Percentiles rank a stretch among this genome's conserved stretches.
Conservation (phyloP, 2,888 invertebrate species). For the Agrilus biguttatus region DNA sequence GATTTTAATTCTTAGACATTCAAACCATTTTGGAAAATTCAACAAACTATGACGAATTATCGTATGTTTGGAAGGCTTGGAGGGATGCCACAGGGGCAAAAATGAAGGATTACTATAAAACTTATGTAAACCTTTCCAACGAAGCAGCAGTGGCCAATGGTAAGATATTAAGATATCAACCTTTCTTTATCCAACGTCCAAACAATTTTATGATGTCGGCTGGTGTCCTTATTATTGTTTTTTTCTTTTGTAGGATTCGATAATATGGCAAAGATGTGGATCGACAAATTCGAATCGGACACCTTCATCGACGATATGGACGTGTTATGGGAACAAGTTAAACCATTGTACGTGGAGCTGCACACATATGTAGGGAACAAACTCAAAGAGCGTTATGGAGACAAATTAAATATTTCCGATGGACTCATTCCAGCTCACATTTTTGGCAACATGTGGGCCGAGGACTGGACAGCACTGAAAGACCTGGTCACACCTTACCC, state of each 20-base stretch:
- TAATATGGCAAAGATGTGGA: slow-evolving; percentile 38
- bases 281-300: slow-evolving; percentile 31
- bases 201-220: neutral
- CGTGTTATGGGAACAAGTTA: slow-evolving; percentile 41
- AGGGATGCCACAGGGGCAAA: slow-evolving; percentile 47
- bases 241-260: slow-evolving; percentile 27
- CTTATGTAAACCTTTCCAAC: slow-evolving; percentile 47
- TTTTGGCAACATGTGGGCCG: slow-evolving; percentile 55
- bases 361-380: slow-evolving; percentile 48
- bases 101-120: slow-evolving; percentile 42
- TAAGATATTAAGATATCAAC: too few species aligned
- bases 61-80: slow-evolving; percentile 51
- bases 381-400: slow-evolving; percentile 36
- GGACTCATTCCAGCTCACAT: slow-evolving; percentile 54
- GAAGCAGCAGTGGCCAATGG: slow-evolving; percentile 33
- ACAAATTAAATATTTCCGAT: slow-evolving; percentile 30
- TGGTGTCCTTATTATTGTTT: too few species aligned
- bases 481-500: slow-evolving; percentile 38
- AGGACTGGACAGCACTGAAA: slow-evolving; percentile 41
- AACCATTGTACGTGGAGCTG: slow-evolving; percentile 47
- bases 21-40: slow-evolving; percentile 30
- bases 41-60: slow-evolving; percentile 43
- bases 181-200: too few species aligned
- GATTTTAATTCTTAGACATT: slow-evolving; percentile 19
- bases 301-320: slow-evolving; percentile 27